Percentiles rank a stretch among this genome's conserved stretches.
Conservation (phyloP, 1,140 invertebrate species). For the Rhyacophila brunnea region DNA sequence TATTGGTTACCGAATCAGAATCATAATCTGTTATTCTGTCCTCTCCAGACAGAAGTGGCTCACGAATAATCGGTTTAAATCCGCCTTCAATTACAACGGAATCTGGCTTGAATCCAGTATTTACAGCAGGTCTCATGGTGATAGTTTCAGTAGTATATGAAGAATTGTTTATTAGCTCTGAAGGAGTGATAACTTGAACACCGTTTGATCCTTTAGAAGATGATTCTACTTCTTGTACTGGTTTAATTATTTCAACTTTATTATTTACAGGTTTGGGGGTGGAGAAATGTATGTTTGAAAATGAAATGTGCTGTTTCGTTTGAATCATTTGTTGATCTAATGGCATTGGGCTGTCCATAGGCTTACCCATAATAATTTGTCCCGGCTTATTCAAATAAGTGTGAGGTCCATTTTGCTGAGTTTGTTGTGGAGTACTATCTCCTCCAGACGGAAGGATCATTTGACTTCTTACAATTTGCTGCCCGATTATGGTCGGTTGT, state of each 20-base stretch:
- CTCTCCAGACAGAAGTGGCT: slow-evolving; percentile 53
- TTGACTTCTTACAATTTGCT: slow-evolving; percentile 51
- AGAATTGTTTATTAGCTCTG: slow-evolving; percentile 53
- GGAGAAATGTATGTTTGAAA: slow-evolving; percentile 24
- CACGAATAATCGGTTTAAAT: slow-evolving; percentile 76
- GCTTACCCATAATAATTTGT: slow-evolving; percentile 53
- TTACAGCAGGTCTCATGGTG: slow-evolving; percentile 54
- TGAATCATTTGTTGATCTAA: slow-evolving; percentile 50
- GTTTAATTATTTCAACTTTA: slow-evolving; percentile 27
- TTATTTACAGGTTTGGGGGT: slow-evolving; percentile 31
- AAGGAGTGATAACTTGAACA: slow-evolving; percentile 46
- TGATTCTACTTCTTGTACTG: slow-evolving; percentile 35
- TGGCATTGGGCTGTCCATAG: slow-evolving; percentile 50
- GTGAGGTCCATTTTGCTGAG: slow-evolving; percentile 42
- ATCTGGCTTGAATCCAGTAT: slow-evolving; percentile 76
- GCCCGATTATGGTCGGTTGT: slow-evolving; percentile 50
- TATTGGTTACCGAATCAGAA: slow-evolving; percentile 46
- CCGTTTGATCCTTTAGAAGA: slow-evolving; percentile 29
- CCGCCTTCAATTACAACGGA: slow-evolving; percentile 79
- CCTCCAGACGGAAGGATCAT: slow-evolving; percentile 45
- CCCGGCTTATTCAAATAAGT: slow-evolving; percentile 43
- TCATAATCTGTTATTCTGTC: slow-evolving; percentile 54
- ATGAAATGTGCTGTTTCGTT: slow-evolving; percentile 40
- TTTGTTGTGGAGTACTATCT: slow-evolving; percentile 40
- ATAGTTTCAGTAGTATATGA: slow-evolving; percentile 38